Conservation (phyloP, 2,113 vertebrate species). For the Podilymbus podiceps region DNA sequence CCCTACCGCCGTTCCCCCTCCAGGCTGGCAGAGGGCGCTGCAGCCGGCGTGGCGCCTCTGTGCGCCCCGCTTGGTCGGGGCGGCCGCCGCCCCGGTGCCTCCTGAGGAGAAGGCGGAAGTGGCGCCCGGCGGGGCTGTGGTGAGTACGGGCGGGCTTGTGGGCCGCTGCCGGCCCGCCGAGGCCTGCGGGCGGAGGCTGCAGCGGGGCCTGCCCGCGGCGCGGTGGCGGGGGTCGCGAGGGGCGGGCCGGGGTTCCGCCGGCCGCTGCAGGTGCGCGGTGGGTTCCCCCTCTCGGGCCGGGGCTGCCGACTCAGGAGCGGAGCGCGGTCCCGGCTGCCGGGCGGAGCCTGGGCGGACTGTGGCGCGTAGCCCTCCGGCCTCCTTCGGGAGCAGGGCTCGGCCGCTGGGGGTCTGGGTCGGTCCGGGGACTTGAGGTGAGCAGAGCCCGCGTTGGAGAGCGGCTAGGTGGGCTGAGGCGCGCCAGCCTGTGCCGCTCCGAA, state of each 20-base stretch:
- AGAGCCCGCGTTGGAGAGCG: not conserved
- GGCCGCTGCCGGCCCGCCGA: not conserved
- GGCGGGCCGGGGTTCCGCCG: not conserved
- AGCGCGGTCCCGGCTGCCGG: not conserved
- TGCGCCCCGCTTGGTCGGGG: not conserved
- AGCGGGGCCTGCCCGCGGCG: not conserved
- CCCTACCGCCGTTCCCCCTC: not conserved
- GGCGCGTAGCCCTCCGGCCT: not conserved
- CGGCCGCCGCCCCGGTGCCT: too few species aligned
- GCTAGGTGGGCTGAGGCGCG: rapidly evolving
- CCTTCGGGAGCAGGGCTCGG: not conserved
- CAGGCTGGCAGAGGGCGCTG: not conserved
- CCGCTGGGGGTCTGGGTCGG: not conserved
- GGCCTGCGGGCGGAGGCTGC: not conserved
- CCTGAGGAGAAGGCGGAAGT: not conserved
- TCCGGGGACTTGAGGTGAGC: not conserved
- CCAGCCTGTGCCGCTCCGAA: not conserved
- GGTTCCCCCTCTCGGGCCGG: not conserved
- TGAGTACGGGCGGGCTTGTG: not conserved
- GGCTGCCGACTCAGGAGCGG: not conserved
- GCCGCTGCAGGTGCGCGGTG: not conserved
- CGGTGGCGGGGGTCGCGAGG: too few species aligned
- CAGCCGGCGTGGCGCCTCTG: not conserved
- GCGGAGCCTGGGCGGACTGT: not conserved
- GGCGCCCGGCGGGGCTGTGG: not conserved